Conservation (phyloP, 2,113 vertebrate species). For the Sclerurus mexicanus region DNA sequence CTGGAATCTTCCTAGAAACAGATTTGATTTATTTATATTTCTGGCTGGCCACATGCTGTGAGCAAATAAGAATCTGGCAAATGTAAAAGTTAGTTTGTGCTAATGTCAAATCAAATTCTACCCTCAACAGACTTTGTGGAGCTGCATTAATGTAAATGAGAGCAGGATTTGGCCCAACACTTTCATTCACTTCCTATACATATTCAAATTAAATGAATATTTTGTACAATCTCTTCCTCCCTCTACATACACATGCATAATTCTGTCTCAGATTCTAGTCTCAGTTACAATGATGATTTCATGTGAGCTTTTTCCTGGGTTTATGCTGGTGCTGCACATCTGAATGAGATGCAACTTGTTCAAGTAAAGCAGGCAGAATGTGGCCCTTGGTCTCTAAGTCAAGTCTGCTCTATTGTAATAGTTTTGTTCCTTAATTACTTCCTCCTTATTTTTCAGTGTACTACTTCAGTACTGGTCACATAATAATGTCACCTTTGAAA, state of each 20-base stretch:
- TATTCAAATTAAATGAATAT: conserved; percentile 60
- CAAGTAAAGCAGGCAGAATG: neutral
- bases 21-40: conserved; percentile 48
- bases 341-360: neutral
- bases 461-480: neutral
- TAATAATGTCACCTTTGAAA: conserved; percentile 50
- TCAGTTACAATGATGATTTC: conserved; percentile 5
- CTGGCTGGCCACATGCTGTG: neutral
- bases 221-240: conserved; percentile 17
- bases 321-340: neutral
- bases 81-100: conserved; percentile 58
- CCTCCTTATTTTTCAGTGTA: conserved; percentile 24
- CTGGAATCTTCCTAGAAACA: conserved; percentile 52
- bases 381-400: neutral
- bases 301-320: neutral
- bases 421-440: conserved; percentile 28
- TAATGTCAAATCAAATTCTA: conserved; percentile 62
- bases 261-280: conserved; percentile 11
- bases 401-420: neutral
- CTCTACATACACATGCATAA: conserved; percentile 15
- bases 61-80: conserved; percentile 54
- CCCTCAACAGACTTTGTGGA: conserved; percentile 11
- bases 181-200: conserved; percentile 42
- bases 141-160: conserved; percentile 43
- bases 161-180: conserved; percentile 50